Evolutionary conservation across 2,797 vertebrate genomes (phyloP).

Genomic region (Masticophis lateralis): DNA sequence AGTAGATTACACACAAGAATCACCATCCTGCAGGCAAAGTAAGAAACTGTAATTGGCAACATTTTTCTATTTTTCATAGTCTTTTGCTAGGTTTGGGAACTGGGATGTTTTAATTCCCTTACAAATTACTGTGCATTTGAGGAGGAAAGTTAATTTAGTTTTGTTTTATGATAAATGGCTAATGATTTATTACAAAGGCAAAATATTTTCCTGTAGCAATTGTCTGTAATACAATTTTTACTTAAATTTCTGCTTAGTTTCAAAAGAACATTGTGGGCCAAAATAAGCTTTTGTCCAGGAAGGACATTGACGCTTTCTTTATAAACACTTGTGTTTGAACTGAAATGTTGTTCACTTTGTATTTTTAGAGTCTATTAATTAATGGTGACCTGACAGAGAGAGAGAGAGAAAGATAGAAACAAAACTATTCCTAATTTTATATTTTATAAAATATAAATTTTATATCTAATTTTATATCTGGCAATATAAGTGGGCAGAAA

Average conservation of each 20-base stretch:
- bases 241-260: neutral
- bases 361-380: conserved; percentile 34
- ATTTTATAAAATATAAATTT: too few species aligned
- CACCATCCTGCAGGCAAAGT: neutral
- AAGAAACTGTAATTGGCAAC: neutral
- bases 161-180: neutral
- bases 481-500: conserved; percentile 64
- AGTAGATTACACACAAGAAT: neutral
- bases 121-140: neutral
- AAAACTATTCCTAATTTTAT: conserved; percentile 32
- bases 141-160: neutral
- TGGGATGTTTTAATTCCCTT: neutral
- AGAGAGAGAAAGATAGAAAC: conserved; percentile 25
- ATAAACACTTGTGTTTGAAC: neutral
- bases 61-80: neutral
- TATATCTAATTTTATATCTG: neutral
- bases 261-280: neutral
- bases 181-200: neutral
- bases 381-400: conserved; percentile 42
- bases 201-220: neutral
- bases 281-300: neutral
- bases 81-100: neutral
- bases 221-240: neutral
- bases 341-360: neutral
- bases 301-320: neutral